A percentile compares a stretch with the other conserved stretches of the same genome.
phyloP scores from a whole-genome alignment of 2,888 invertebrate species.

The Eulithis prunata region DNA sequence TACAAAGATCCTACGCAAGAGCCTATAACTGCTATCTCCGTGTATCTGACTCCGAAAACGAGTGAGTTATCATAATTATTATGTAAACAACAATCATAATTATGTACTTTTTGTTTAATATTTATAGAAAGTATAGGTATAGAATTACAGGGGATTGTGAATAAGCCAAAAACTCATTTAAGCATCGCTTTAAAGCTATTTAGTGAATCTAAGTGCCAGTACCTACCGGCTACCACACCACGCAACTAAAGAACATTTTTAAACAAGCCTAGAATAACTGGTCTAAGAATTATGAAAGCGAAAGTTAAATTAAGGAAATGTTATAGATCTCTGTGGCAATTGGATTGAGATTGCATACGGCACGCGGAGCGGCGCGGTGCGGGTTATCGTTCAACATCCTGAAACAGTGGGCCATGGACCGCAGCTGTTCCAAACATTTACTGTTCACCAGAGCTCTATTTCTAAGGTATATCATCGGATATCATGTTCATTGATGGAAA shows the following conservation, averaged over 20 bases:
- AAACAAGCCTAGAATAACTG: no score
- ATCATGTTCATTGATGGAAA: no score
- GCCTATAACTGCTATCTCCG: conserved; percentile 98
- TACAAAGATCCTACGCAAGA: conserved; percentile 97
- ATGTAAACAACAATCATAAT: no score
- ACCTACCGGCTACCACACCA: no score
- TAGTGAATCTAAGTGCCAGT: no score
- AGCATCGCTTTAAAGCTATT: no score
- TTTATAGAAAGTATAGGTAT: no score
- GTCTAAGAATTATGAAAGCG: no score
- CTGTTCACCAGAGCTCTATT: conserved; percentile 97
- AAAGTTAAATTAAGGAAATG: neutral
- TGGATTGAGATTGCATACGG: conserved; percentile 99
- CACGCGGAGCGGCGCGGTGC: conserved; percentile 96
- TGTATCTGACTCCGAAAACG: conserved; percentile 99
- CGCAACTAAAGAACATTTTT: no score
- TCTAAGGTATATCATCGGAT: conserved; percentile 87
- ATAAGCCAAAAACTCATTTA: no score
- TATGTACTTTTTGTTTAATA: no score
- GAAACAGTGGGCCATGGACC: conserved; percentile 99
- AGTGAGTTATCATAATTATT: conserved; percentile 86
- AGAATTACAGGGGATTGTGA: no score
- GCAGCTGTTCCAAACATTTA: conserved; percentile 98
- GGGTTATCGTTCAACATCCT: conserved; percentile 99
- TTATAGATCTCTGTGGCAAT: conserved; percentile 95